Evolutionary conservation across 2,888 invertebrate genomes (phyloP).

Genomic region (Leptinotarsa haldemani): DNA sequence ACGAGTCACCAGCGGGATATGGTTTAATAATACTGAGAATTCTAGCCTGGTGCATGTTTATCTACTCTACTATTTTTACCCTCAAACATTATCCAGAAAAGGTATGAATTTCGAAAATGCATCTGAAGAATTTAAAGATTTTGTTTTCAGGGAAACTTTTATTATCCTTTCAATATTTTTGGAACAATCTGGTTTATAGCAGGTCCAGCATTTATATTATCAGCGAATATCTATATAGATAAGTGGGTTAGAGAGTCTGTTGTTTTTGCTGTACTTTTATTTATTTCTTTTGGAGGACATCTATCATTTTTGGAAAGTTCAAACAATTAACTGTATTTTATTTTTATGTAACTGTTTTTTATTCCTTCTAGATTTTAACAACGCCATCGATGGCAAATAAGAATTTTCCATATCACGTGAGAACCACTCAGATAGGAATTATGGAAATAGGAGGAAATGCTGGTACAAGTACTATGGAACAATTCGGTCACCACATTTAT

Average conservation of each 20-base stretch:
- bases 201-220: constrained; percentile 81
- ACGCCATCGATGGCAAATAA: constrained; percentile 87
- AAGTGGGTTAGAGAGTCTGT: constrained; percentile 84
- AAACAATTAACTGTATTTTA: neutral
- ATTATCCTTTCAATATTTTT: constrained; percentile 83
- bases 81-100: constrained; percentile 87
- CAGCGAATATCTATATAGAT: constrained; percentile 83
- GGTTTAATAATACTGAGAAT: constrained; percentile 81
- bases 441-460: constrained; percentile 71
- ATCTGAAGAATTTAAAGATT: neutral
- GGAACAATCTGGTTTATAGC: constrained; percentile 90
- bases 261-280: constrained; percentile 74
- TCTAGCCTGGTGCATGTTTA: constrained; percentile 86
- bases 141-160: constrained; percentile 75
- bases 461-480: constrained; percentile 69
- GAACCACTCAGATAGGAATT: constrained; percentile 84
- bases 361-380: constrained; percentile 76
- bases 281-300: constrained; percentile 74
- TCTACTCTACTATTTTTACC: constrained; percentile 76
- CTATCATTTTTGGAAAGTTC: constrained; percentile 74
- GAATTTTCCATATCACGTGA: constrained; percentile 91
- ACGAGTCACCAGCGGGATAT: constrained; percentile 92
- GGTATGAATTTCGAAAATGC: constrained; percentile 58
- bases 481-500: constrained; percentile 75
- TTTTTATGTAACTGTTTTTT: neutral